Conservation (phyloP, 2,113 vertebrate genomes). For the Heterocephalus glaber region DNA sequence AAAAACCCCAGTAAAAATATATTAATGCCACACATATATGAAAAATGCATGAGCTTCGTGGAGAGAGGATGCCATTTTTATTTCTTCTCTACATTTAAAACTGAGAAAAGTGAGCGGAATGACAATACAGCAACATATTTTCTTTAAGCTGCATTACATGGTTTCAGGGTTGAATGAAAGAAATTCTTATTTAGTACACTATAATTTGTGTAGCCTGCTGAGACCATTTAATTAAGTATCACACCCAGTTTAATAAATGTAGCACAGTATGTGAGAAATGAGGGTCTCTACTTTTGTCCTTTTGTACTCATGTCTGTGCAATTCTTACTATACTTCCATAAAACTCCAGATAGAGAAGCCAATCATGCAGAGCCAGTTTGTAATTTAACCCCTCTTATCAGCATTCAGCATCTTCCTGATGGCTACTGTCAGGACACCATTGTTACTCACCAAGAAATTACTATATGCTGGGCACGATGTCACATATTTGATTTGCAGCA, state of each 20-base stretch:
- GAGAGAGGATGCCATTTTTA: conserved; percentile 30
- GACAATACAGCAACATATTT: background rate
- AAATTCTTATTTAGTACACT: background rate
- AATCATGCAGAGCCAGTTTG: background rate
- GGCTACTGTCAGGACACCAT: accelerated
- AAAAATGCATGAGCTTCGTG: conserved; percentile 70
- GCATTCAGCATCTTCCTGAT: background rate
- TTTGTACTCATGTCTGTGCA: background rate
- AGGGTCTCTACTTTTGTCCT: background rate
- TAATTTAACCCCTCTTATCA: background rate
- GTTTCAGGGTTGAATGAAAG: background rate
- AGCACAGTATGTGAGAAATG: conserved; percentile 19
- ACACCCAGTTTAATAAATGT: conserved; percentile 39
- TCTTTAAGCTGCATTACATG: background rate
- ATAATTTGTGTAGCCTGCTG: background rate
- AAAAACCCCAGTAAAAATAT: conserved; percentile 49
- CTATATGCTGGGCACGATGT: too few relatives aligned
- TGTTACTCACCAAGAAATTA: background rate
- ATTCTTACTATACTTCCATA: background rate
- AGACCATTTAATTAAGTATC: conserved; percentile 37
- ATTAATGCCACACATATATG: conserved; percentile 41
- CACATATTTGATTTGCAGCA: accelerated
- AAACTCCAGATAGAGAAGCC: background rate
- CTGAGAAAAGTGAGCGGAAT: conserved; percentile 23
- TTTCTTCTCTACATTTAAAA: conserved; percentile 66